Evolutionary conservation across 2,888 invertebrate species (phyloP).

Genomic region (Pseudolycoriella hygida): DNA sequence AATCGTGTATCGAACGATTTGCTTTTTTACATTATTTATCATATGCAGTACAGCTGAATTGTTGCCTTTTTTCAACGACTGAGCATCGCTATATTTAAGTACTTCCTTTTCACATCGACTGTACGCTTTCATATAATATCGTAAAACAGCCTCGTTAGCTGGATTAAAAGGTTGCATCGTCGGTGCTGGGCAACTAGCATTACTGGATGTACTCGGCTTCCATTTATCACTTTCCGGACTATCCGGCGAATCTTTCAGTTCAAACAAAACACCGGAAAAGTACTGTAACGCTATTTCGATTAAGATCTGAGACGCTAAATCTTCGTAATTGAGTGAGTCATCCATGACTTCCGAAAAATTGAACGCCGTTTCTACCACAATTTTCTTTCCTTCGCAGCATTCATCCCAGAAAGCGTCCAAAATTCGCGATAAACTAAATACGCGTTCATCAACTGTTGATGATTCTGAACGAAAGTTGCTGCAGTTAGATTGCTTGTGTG

Average conservation of each 20-base stretch:
- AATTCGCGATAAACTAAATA: constrained; percentile 45
- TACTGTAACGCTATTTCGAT: constrained; percentile 45
- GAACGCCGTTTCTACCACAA: constrained; percentile 37
- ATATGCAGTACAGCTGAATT: not conserved
- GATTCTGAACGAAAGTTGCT: constrained; percentile 31
- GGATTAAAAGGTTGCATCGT: constrained; percentile 1
- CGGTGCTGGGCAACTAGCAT: constrained; percentile 1
- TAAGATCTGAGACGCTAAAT: constrained; percentile 44
- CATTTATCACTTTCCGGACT: not conserved
- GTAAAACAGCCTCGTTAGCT: constrained; percentile 3
- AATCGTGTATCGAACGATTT: constrained; percentile 1
- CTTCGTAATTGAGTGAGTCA: constrained; percentile 20
- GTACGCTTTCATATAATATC: constrained; percentile 3
- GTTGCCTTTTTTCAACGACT: not conserved
- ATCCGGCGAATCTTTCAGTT: not conserved
- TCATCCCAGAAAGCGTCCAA: constrained; percentile 55
- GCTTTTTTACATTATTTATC: not conserved
- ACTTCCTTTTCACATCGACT: not conserved
- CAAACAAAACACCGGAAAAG: constrained; percentile 14
- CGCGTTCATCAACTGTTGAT: constrained; percentile 44
- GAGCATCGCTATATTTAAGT: not conserved
- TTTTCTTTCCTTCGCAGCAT: constrained; percentile 36
- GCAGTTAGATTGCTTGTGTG: constrained; percentile 12
- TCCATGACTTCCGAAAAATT: constrained; percentile 29
- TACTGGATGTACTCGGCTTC: not conserved